These are phyloP conservation scores for Oncorhynchus keta DNA, from an alignment of 2,113 vertebrate species.

Conservation along the genomic window DNA sequence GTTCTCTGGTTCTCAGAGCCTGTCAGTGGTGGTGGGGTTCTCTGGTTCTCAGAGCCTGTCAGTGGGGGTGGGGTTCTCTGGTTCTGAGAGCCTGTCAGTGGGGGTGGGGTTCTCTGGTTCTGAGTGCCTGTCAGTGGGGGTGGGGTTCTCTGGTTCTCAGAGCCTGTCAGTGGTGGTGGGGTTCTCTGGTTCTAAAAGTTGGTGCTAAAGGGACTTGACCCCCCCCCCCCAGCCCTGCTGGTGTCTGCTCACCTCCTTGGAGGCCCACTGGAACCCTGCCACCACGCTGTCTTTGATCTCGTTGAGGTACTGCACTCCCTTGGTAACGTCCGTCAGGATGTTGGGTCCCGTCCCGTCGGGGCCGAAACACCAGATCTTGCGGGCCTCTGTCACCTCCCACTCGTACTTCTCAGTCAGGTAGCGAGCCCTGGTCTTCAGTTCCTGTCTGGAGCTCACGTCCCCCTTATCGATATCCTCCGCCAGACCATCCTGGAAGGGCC, in stretches of 20 bases:
- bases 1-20: too few species aligned
- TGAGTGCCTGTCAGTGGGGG: too few species aligned
- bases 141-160: too few species aligned
- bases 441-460: constrained; percentile 56
- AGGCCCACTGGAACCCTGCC: constrained; percentile 68
- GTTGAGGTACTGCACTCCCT: constrained; percentile 63
- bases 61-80: too few species aligned
- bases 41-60: too few species aligned
- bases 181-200: too few species aligned
- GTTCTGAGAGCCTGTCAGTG: too few species aligned
- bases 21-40: too few species aligned
- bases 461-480: constrained; percentile 64
- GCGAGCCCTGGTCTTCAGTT: constrained; percentile 51
- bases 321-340: constrained; percentile 57
- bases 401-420: constrained; percentile 67
- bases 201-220: too few species aligned
- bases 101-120: too few species aligned
- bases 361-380: constrained; percentile 67
- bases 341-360: constrained; percentile 56
- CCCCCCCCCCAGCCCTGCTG: too few species aligned
- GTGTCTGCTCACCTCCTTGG: constrained; percentile 54
- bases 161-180: too few species aligned
- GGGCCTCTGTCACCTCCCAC: constrained; percentile 59
- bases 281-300: constrained; percentile 65
- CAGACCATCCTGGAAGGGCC: constrained; percentile 61